These are phyloP conservation scores for Dipodomys spectabilis DNA, from an alignment of 2,113 vertebrate species.

Conservation along the genomic window DNA sequence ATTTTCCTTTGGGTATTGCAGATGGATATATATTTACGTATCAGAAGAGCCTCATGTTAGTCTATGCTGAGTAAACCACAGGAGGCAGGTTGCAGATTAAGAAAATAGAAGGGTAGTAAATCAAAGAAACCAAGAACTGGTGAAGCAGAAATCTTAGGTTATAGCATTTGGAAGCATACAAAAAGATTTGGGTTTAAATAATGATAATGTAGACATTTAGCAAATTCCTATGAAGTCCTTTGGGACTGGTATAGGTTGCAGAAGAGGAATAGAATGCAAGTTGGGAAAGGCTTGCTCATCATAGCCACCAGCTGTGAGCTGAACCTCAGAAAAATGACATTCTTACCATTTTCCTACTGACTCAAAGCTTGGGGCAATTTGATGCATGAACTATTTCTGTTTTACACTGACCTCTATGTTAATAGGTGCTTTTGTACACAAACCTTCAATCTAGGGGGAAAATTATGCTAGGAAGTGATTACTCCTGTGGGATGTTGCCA, in stretches of 20 bases:
- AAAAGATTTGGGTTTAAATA: constrained; percentile 67
- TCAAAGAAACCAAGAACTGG: background rate
- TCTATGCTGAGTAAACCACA: background rate
- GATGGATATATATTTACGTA: constrained; percentile 6
- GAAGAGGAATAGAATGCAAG: constrained; percentile 43
- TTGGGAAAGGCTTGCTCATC: background rate
- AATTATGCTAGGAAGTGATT: constrained; percentile 45
- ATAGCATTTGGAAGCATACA: constrained; percentile 32
- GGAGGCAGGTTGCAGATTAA: background rate
- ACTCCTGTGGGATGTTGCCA: constrained; percentile 51
- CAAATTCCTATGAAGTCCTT: constrained; percentile 54
- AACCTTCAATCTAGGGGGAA: constrained; percentile 59
- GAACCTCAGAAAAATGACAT: background rate
- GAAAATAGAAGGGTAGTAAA: background rate
- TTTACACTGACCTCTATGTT: constrained; percentile 66
- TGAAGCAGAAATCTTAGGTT: background rate
- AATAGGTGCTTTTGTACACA: constrained; percentile 23
- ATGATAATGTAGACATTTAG: constrained; percentile 42
- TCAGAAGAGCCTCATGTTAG: constrained; percentile 49
- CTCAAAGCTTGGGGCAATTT: constrained; percentile 7
- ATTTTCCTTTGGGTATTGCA: background rate
- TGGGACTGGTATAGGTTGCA: background rate
- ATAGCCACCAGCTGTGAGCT: constrained; percentile 18
- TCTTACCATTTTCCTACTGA: no score
- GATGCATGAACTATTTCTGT: constrained; percentile 55